Evolutionary conservation across 2,113 vertebrate genomes (phyloP).

Genomic region (Bothrops jararaca): DNA sequence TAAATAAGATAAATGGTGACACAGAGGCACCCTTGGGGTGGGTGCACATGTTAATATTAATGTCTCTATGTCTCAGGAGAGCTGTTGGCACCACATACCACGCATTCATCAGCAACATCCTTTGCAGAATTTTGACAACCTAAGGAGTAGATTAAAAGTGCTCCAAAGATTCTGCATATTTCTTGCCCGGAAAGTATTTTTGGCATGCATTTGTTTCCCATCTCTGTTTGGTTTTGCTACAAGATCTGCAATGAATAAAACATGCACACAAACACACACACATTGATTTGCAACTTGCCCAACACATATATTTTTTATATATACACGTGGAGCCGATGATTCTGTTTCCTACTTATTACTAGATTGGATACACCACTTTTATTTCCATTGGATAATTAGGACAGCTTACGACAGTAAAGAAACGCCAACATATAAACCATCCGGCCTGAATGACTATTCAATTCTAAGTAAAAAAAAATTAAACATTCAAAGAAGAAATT

Average conservation of each 20-base stretch:
- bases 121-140: slow-evolving; percentile 23
- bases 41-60: slow-evolving; percentile 15
- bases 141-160: background rate
- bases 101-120: slow-evolving; percentile 29
- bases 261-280: background rate
- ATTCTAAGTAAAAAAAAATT: background rate
- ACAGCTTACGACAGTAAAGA: background rate
- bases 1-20: slow-evolving; percentile 29
- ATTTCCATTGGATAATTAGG: background rate
- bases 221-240: background rate
- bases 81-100: background rate
- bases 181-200: background rate
- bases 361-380: background rate
- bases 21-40: background rate
- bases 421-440: background rate
- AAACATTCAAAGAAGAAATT: background rate
- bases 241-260: background rate
- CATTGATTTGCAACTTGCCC: background rate
- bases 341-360: background rate
- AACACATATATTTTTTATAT: background rate
- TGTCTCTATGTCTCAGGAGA: background rate
- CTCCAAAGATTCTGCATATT: background rate
- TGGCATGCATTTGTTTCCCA: background rate
- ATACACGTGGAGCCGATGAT: background rate
- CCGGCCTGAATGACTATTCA: background rate